Evolutionary conservation across 2,113 vertebrate genomes (phyloP).

Genomic region (Tragelaphus strepsiceros): DNA sequence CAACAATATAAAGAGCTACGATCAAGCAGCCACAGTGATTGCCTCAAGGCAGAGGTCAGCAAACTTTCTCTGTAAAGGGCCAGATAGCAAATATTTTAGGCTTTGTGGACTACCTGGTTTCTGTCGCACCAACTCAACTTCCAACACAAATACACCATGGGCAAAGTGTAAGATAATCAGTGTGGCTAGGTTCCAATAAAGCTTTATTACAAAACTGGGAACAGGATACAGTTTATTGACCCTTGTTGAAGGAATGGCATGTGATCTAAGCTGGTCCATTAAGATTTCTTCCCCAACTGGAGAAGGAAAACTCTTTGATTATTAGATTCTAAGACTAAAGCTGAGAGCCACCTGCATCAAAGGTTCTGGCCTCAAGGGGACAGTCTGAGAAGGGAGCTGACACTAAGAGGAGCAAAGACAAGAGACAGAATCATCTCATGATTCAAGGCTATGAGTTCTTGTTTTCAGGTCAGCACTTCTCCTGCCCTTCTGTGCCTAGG

Average conservation of each 20-base stretch:
- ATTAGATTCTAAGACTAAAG: background rate
- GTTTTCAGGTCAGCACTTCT: background rate
- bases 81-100: background rate
- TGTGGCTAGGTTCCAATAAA: background rate
- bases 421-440: background rate
- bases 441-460: background rate
- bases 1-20: background rate
- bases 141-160: background rate
- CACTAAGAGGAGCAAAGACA: background rate
- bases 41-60: background rate
- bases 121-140: background rate
- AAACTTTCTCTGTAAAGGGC: background rate
- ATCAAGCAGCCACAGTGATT: background rate
- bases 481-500: background rate
- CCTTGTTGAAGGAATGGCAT: background rate
- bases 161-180: background rate
- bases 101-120: background rate
- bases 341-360: background rate
- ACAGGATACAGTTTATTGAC: background rate
- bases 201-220: background rate
- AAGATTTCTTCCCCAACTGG: background rate
- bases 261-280: background rate
- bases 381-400: background rate
- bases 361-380: background rate
- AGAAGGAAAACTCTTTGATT: background rate